Evolutionary conservation across 2,888 invertebrate species (phyloP).

Genomic region (Drosophila anomelani): DNA sequence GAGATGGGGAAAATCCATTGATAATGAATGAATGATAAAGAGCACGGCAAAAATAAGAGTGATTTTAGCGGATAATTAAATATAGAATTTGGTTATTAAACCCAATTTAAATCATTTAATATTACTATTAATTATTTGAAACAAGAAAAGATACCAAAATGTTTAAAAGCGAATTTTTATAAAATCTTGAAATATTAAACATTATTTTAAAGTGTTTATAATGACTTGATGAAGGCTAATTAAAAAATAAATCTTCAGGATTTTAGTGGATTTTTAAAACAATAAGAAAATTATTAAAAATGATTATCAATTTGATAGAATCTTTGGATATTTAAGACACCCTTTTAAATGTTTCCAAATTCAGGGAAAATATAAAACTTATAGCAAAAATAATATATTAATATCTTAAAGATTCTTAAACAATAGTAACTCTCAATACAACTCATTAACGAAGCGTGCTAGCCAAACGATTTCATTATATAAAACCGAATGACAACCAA

Average conservation of each 20-base stretch:
- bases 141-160: no score
- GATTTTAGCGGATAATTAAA: no score
- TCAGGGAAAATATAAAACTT: background rate
- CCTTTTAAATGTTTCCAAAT: background rate
- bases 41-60: background rate
- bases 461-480: background rate
- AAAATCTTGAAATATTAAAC: no score
- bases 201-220: no score
- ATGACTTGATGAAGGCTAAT: no score
- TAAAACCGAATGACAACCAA: constrained; percentile 4
- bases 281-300: no score
- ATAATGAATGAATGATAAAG: constrained; percentile 32
- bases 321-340: no score
- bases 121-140: background rate
- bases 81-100: background rate
- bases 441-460: background rate
- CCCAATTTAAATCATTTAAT: background rate
- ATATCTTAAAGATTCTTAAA: background rate
- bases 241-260: no score
- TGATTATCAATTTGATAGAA: no score
- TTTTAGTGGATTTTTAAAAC: no score
- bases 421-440: background rate
- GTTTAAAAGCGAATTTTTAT: background rate
- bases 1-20: constrained; percentile 16
- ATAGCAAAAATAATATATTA: background rate